Percentiles rank a stretch among this genome's conserved stretches.
Evolutionary conservation across 2,888 invertebrate species (phyloP).

Genomic region (Chaitophorus viminalis): DNA sequence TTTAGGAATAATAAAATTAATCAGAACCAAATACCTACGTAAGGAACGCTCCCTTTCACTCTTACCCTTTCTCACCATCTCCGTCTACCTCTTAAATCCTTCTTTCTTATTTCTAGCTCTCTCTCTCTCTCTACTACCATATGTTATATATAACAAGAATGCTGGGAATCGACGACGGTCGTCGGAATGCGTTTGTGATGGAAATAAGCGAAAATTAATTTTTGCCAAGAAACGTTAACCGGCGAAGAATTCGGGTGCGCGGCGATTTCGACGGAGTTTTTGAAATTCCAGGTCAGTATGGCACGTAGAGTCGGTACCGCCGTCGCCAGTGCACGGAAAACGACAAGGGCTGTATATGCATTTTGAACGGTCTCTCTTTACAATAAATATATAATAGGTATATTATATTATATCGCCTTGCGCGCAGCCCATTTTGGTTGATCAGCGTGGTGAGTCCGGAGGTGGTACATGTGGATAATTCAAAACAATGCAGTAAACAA

Average conservation of each 20-base stretch:
- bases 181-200: conserved; percentile 25
- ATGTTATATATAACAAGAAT: neutral
- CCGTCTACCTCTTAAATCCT: too few species aligned
- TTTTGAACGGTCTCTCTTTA: too few species aligned
- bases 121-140: too few species aligned
- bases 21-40: too few species aligned
- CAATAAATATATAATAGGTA: too few species aligned
- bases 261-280: neutral
- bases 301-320: neutral
- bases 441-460: too few species aligned
- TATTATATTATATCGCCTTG: neutral
- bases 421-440: neutral
- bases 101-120: too few species aligned
- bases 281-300: neutral
- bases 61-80: too few species aligned
- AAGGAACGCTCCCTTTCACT: too few species aligned
- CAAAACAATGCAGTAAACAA: too few species aligned
- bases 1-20: too few species aligned
- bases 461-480: too few species aligned
- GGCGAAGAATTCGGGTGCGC: neutral
- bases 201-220: conserved; percentile 46
- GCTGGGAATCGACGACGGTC: neutral
- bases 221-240: conserved; percentile 5
- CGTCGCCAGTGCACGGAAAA: neutral
- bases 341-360: neutral